phyloP scores from a whole-genome alignment of 2,797 vertebrate genomes.

The Cossypha dichroa region DNA sequence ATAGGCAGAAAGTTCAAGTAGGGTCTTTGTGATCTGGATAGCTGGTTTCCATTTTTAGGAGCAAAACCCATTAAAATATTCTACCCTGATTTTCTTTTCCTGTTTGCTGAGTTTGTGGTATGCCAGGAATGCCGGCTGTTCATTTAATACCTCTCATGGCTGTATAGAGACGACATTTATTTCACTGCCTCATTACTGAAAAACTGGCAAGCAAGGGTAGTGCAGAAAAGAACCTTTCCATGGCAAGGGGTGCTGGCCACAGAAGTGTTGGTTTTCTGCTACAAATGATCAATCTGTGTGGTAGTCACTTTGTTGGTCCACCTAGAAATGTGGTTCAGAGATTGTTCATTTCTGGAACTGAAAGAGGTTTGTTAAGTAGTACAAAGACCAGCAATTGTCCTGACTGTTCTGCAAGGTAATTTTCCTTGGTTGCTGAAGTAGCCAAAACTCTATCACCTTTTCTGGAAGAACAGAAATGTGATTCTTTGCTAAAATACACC shows the following conservation, averaged over 20 bases:
- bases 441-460: neutral
- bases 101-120: neutral
- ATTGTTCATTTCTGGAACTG: neutral
- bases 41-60: conserved; percentile 35
- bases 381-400: neutral
- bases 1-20: conserved; percentile 26
- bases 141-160: neutral
- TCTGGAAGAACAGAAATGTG: neutral
- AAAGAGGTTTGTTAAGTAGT: neutral
- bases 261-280: neutral
- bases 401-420: neutral
- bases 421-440: neutral
- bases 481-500: neutral
- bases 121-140: conserved; percentile 6
- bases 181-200: neutral
- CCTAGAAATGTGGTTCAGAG: neutral
- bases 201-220: neutral
- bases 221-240: neutral
- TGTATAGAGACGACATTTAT: neutral
- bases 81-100: conserved; percentile 3
- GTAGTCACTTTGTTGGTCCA: neutral
- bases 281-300: neutral
- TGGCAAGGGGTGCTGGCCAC: neutral
- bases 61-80: neutral
- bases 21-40: neutral